These are phyloP conservation scores for Gallinago solitaria DNA, from an alignment of 2,797 vertebrate species.

Conservation along the genomic window DNA sequence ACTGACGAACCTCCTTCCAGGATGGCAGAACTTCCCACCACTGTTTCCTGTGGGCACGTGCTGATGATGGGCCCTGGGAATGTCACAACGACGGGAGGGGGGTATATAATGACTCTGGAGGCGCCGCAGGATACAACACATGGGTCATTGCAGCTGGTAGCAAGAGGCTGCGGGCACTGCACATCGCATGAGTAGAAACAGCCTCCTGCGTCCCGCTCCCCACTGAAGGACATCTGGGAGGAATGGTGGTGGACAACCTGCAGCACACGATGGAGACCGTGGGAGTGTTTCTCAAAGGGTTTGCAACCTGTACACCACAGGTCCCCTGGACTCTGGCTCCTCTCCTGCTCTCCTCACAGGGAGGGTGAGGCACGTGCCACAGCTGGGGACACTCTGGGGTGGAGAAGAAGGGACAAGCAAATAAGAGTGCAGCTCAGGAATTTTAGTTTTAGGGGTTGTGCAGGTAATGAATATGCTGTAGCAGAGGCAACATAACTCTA, in stretches of 20 bases:
- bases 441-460: background rate
- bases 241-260: background rate
- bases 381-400: no score
- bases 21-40: background rate
- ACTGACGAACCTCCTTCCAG: fast-evolving
- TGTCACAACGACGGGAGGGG: background rate
- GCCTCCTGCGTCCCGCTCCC: fast-evolving
- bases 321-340: background rate
- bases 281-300: background rate
- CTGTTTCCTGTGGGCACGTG: background rate
- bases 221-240: background rate
- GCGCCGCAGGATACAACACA: background rate
- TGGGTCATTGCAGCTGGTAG: background rate
- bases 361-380: fast-evolving
- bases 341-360: background rate
- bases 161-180: background rate
- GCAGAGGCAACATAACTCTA: background rate
- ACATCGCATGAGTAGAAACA: background rate
- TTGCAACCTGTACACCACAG: fast-evolving
- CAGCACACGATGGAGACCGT: background rate
- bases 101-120: slow-evolving; percentile 49
- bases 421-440: background rate
- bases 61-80: slow-evolving; percentile 48
- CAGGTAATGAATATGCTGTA: background rate
- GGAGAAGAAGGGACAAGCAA: background rate